Base-by-base conservation (phyloP, 2,888 invertebrate species). In the Polydesmus complanatus region DNA sequence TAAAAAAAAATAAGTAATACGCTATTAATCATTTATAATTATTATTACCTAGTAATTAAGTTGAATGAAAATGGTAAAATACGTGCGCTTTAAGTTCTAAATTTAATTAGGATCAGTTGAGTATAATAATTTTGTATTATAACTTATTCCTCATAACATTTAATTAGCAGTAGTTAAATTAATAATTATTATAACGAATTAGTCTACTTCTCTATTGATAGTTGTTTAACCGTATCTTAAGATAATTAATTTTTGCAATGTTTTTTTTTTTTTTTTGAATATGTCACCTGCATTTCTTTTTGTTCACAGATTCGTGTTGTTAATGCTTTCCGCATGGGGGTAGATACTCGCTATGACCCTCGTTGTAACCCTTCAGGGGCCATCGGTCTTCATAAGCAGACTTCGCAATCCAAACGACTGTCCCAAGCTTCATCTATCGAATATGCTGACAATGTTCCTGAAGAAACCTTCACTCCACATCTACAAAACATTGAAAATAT, bases 251-350 rank as follows among this genome's bases (percentile, higher is more conserved):
- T 48, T 18, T 26, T 37, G 25, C 56, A 22, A 25, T 11, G 18
- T 54, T 26, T 25, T 59, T 58, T 59, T 48, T 18, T 48, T 18
- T 48, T 48, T 48, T 48, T n/a, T 37, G 37, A 37, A 37, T n/a
- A n/a, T 37, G 37, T 19, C 51, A 18, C 21, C 21, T 51, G 51
- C 21, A 51, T 51, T 51, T 51, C 18, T 26, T 26, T 18, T 27
- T 22, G n/a, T 26, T 73, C 75, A 78, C 88, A 97, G 97, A 97
- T 97, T 79, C 95, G 97, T 82, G 97, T 97, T 82, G 96, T 98
- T 81, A 97, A 97, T 83, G 97, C 97, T 81, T 98, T 97, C 85
- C 95, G 97, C 79, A 94, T 95, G 84, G 96, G 96, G 79, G 85
- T 96, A 80, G 95, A 95, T 81, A 85, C 91, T 77, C 88, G 92